phyloP scores from a whole-genome alignment of 2,797 vertebrate genomes.

The Mallotus villosus region DNA sequence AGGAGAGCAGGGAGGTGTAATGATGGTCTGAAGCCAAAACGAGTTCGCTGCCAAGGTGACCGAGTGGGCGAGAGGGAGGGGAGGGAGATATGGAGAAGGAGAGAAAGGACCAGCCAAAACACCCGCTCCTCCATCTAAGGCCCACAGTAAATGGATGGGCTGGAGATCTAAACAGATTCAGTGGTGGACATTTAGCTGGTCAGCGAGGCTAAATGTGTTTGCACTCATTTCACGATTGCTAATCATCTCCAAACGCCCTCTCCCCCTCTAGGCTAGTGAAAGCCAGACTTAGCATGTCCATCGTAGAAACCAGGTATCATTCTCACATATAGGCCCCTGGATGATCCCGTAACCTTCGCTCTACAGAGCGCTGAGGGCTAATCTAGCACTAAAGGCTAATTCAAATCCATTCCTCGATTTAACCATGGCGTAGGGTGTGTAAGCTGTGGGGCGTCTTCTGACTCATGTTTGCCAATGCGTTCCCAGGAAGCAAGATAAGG shows the following conservation, averaged over 20 bases:
- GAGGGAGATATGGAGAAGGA: constrained; percentile 24
- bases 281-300: neutral
- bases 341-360: no score
- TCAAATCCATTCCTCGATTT: no score
- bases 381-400: no score
- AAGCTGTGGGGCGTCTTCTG: no score
- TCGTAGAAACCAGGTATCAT: neutral
- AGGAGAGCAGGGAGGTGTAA: constrained; percentile 16
- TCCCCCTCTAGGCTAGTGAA: neutral
- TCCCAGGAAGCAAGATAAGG: no score
- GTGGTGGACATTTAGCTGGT: neutral
- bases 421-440: no score
- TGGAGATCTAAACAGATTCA: neutral
- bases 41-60: constrained; percentile 51
- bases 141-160: neutral
- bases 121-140: constrained; percentile 1
- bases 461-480: no score
- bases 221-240: neutral
- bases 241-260: neutral
- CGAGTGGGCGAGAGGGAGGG: constrained; percentile 33
- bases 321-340: neutral
- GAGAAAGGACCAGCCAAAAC: constrained; percentile 13
- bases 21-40: constrained; percentile 53
- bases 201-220: neutral
- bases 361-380: no score